Evolutionary conservation across 2,888 invertebrate genomes (phyloP), one percentile per base, ranked within the genome.

Genomic region (Nyleta sp.): DNA sequence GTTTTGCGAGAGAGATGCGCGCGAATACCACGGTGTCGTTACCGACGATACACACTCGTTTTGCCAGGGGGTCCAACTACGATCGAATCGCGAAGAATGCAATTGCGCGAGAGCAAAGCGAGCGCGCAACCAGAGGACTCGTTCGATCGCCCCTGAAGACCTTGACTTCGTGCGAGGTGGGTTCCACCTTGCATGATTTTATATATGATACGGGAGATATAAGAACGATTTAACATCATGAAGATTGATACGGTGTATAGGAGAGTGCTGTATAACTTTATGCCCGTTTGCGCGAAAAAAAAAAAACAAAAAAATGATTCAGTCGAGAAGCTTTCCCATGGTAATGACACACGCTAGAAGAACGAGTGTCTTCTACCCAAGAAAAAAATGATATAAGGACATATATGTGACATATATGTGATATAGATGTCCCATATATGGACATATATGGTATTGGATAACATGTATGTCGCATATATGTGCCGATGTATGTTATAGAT

Each of bases 11-110:
- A 59, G 64, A 44, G 73, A 57, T 55, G 52, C 60, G 52, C 60
- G 72, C 70, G 60, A 70, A 70, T 76, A 70, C 76, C 70, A 46
- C 55, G 59, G 68, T 68, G 65, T 59, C 73, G 59, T 68, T 74
- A 59, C 73, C 38, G 64, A 62, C 78, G 71, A 64, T 74, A 78
- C 78, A 57, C 52, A 64, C 64, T 70, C 70, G 65, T 70, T 70
- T 74, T 67, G 78, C 72, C 67, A 75, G 79, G 67, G 71, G 73
- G 77, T 78, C 71, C 68, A 60, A 75, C 64, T 68, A 62, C 71
- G 75, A 76, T 65, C 71, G 68, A 76, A 76, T 79, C 75, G 75
- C 75, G 64, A 75, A 73, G 75, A 79, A 79, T 79, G 72, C 68
- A 57, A 73, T 79, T 67, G 64, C 72, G 46, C 60, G 62, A 57